Evolutionary conservation across 2,888 invertebrate species (phyloP).

Genomic region (Crocallis elinguaria): DNA sequence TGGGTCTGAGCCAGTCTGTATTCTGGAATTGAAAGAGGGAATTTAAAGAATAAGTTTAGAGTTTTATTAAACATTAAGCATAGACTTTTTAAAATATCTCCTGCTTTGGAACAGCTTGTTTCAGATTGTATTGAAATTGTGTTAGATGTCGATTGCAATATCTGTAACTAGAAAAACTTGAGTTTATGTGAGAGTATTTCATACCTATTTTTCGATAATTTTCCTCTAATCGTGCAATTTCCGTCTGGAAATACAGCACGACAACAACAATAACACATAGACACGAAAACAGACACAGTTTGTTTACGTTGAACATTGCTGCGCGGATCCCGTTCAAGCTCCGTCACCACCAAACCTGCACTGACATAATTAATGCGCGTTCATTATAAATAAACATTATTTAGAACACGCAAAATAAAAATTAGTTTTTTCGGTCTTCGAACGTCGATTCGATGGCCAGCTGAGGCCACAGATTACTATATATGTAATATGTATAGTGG

Average conservation of each 20-base stretch:
- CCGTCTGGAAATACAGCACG: conserved; percentile 78
- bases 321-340: conserved; percentile 46
- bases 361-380: conserved; percentile 63
- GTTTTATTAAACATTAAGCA: not conserved
- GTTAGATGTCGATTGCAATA: too few relatives aligned
- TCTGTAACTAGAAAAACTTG: too few relatives aligned
- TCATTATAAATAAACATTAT: conserved; percentile 72
- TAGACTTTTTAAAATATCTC: too few relatives aligned
- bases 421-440: conserved; percentile 46
- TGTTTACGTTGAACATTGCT: conserved; percentile 79
- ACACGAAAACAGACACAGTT: conserved; percentile 76
- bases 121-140: too few relatives aligned
- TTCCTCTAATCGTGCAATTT: conserved; percentile 75
- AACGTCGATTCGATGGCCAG: conserved; percentile 39
- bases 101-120: too few relatives aligned
- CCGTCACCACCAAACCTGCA: conserved; percentile 59
- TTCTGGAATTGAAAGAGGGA: conserved; percentile 60
- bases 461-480: too few relatives aligned
- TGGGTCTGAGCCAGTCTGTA: conserved; percentile 64
- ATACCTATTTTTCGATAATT: conserved; percentile 71
- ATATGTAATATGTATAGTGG: too few relatives aligned
- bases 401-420: conserved; percentile 63
- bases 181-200: conserved; percentile 36
- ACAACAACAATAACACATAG: conserved; percentile 74
- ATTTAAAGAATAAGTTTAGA: not conserved